Evolutionary conservation across 2,113 vertebrate genomes (phyloP).

Genomic region (Herpailurus yagouaroundi): DNA sequence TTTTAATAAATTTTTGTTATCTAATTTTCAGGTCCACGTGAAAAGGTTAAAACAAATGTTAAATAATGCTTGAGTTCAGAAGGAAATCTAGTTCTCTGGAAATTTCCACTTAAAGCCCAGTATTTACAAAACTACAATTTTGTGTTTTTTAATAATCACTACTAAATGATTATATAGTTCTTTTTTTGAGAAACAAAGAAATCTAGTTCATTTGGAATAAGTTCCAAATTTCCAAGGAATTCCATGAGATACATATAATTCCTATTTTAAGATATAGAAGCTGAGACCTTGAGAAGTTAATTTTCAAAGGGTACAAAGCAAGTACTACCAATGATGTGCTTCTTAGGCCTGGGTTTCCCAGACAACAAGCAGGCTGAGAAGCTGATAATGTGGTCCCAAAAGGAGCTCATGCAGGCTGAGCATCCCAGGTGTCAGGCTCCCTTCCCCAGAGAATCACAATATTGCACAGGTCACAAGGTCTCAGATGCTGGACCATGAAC

Average conservation of each 20-base stretch:
- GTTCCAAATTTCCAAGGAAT: not conserved
- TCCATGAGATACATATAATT: not conserved
- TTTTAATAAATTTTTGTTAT: not conserved
- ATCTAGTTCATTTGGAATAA: not conserved
- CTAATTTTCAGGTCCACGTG: not conserved
- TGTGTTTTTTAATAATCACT: not conserved
- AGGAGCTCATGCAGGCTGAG: not conserved
- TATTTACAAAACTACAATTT: not conserved
- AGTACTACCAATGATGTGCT: not conserved
- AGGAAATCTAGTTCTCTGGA: not conserved
- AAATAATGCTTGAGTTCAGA: not conserved
- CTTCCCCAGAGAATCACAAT: not conserved
- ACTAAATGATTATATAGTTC: not conserved
- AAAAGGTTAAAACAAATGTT: not conserved
- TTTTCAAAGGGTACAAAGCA: not conserved
- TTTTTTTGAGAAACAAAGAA: not conserved
- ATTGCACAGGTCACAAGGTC: not conserved
- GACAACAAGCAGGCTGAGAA: not conserved
- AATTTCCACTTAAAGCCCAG: not conserved
- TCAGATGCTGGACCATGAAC: not conserved
- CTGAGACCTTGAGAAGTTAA: not conserved
- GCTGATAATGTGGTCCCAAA: not conserved
- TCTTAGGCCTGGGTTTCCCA: not conserved
- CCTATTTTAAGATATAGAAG: not conserved
- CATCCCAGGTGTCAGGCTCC: not conserved